Evolutionary conservation across 2,113 vertebrate species (phyloP), one percentile per base, ranked within the genome.

Genomic region (Sceloporus tristichus): DNA sequence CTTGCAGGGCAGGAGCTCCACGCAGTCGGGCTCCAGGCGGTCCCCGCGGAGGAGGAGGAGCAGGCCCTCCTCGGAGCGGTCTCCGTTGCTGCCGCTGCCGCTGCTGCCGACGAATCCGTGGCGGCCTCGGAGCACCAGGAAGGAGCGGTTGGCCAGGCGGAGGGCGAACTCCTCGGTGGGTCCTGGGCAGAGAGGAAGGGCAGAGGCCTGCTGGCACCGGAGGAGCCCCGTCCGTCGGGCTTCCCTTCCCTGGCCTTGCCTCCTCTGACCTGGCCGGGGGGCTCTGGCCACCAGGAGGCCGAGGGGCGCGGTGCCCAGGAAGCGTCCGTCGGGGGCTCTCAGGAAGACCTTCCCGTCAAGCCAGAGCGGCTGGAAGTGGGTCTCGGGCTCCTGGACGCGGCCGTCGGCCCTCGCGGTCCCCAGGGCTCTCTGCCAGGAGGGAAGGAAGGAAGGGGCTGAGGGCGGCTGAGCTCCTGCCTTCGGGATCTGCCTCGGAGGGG

Each of bases 81-180:
- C 6, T 4, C 42, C 42, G 6, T 48, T 48, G 6, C 6, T 48
- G 42, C 42, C 42, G 6, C 6, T 48, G 42, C 42, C 6, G 42
- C 42, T 48, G 70, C 86, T 92, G 38, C 95, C 94, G 82, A 96
- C 94, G 0, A 96, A 96, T 16, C 95, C 95, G 0, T 96, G 93
- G 5, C 85, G 85, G 40, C 95, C 95, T 1, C 94, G 75, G 29
- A 96, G 68, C 25, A 90, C 38, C 3, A 96, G 88, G 87, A 96
- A 96, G 14, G 93, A 66, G 2, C 94, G 93, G 65, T 96, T 96
- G 78, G 91, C 92, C 62, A 96, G 91, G 56, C 86, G 93, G 71
- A 96, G 73, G n/a, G 82, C 91, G 68, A 96, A 93, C 85, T 93
- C 94, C 82, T 96, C 95, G 8, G 82, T 85, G 62, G 93, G 88